A percentile compares a stretch with the other conserved stretches of the same genome.
Evolutionary conservation across 2,113 vertebrate species (phyloP).

Genomic region (Festucalex cinctus): DNA sequence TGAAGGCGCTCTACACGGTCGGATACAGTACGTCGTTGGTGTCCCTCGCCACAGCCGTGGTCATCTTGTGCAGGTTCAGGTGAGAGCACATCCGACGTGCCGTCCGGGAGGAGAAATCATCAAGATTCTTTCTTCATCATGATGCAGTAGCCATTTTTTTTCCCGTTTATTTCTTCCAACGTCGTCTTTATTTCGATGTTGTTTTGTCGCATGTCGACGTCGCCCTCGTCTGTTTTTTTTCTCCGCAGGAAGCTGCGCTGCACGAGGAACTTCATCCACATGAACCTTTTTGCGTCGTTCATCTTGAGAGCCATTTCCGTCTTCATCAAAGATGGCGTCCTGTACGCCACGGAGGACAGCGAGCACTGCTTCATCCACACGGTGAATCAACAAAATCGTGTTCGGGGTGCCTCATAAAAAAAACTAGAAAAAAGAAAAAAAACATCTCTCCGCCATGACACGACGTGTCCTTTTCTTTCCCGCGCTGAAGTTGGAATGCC

Average conservation of each 20-base stretch:
- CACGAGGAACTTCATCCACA: constrained; percentile 97
- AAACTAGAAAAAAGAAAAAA: too few species aligned
- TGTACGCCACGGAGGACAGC: constrained; percentile 88
- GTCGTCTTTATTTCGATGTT: too few species aligned
- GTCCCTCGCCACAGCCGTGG: constrained; percentile 93
- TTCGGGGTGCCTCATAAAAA: too few species aligned
- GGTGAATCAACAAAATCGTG: constrained; percentile 52
- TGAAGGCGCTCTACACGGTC: constrained; percentile 95
- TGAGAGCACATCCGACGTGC: too few species aligned
- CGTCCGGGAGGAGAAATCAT: too few species aligned
- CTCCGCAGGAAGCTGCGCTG: constrained; percentile 89
- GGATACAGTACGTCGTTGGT: constrained; percentile 96
- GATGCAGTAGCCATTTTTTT: too few species aligned
- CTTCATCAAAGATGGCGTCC: constrained; percentile 93
- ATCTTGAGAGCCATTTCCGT: constrained; percentile 93
- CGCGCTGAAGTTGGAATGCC: constrained; percentile 83
- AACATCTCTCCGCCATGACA: too few species aligned
- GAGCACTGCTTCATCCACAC: constrained; percentile 89
- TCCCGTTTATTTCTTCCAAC: too few species aligned
- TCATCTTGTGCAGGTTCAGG: constrained; percentile 96
- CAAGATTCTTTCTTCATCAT: too few species aligned
- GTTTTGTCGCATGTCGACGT: too few species aligned
- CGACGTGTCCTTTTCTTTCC: too few species aligned
- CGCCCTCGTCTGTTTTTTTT: too few species aligned
- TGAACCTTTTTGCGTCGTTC: constrained; percentile 96